Evolutionary conservation across 2,888 invertebrate genomes (phyloP), one percentile per base, ranked within the genome.

Genomic region (Drosophila neotestacea): DNA sequence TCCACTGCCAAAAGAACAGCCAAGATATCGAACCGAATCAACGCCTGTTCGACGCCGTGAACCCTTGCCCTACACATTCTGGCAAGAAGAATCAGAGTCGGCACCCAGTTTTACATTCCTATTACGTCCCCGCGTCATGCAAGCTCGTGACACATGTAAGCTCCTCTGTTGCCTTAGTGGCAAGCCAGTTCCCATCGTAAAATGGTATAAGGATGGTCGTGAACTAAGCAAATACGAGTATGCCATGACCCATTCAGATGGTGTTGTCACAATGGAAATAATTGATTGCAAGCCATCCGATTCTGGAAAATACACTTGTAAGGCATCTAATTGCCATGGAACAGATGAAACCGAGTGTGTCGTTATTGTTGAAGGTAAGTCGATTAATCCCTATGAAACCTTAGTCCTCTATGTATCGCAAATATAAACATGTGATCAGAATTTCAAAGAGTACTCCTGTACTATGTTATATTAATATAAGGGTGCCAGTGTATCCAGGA

Each of bases 21-120:
- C 93, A 3, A 87, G 89, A 72, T 93, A 92, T 94, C 89, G 95
- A 89, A 95, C 95, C 65, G 96, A 96, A 91, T 93, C 94, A 34
- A 94, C 95, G 80, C 95, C 96, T 38, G 94, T 96, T 41, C 95
- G 95, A 85, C 94, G 98, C 32, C 95, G 97, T 89, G 96, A 97
- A 92, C 95, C 97, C 0, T 93, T 97, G 32, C 96, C 96, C 4
- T 97, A 96, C 93, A 96, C 96, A 71, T 96, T 96, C 94, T 98
- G 98, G 97, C 96, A 97, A 93, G 98, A 98, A 92, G 97, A 97
- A 88, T 96, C 96, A 92, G 98, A 98, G 93, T 96, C 96, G 89
- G 97, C 97, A 72, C 99, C 99, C 71, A 96, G 95, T 91, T 99
- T 99, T 94, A 98, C 98, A 90, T 99, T 99, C 97, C 96, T 98